Percentiles rank a stretch among this genome's conserved stretches.
phyloP scores from a whole-genome alignment of 2,113 vertebrate genomes.

The Felis catus region F.catus_Fca126_mat1.0 CM031428.1:18727501-18728000 shows the following conservation, averaged over 20 bases:
- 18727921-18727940: background rate
- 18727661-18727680: background rate
- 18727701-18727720: background rate
- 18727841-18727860: background rate
- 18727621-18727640: background rate
- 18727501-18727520: background rate
- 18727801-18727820: background rate
- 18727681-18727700: background rate
- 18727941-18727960: background rate
- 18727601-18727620: background rate
- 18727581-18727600: background rate
- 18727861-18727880: background rate
- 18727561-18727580: background rate
- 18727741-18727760: background rate
- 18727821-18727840: background rate
- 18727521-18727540: background rate
- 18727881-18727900: background rate
- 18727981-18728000: background rate
- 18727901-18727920: background rate
- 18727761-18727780: background rate
- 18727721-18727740: background rate
- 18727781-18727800: background rate
- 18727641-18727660: background rate
- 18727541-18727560: constrained; percentile 9
- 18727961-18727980: background rate